Base-by-base conservation (phyloP, 2,797 vertebrate species). In the Xenopus petersii region DNA sequence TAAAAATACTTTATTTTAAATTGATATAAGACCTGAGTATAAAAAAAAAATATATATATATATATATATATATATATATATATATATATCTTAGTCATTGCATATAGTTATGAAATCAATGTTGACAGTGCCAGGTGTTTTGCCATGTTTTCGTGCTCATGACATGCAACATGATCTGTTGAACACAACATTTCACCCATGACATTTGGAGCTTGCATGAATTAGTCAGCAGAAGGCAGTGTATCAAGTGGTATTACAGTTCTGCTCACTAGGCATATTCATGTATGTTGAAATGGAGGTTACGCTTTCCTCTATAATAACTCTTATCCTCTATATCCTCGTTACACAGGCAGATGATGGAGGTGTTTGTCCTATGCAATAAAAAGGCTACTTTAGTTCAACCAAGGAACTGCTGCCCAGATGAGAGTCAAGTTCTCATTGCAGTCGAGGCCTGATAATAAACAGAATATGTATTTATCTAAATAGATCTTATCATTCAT, bases 131-230 rank as follows among this genome's bases (percentile, higher is more conserved):
- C 36, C 36, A 49, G 36, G 16, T 70, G 63, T 69, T 74, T 9
- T 26, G 21, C 49, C 58, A 64, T 58, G 55, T 65, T 79, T 73
- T 65, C 55, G 62, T 58, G 7, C 54, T 79, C 21, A 46, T 55
- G 54, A 78, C 65, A 69, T 21, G 77, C 36, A 74, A 79, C 17
- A 33, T 66, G 77, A 79, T 79, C 71, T 74, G 67, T 66, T 74
- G 46, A 74, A 65, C 77, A 79, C 77, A 70, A 30, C 33, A 65
- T 74, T 79, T 79, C 71, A 79, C 77, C 77, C 58, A 74, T 79
- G 77, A 79, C 67, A 79, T 79, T 79, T 79, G 46, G 16, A 33
- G 33, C 33, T 55, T 59, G 36, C 59, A 79, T 79, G 71, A 74
- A 74, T 79, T 74, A 79, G 55, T 66, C 67, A 79, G 56, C 67